Percentiles rank a stretch among this genome's conserved stretches.
phyloP scores from a whole-genome alignment of 2,797 vertebrate species.

The Tokudaia tokunoshimensis region DNA sequence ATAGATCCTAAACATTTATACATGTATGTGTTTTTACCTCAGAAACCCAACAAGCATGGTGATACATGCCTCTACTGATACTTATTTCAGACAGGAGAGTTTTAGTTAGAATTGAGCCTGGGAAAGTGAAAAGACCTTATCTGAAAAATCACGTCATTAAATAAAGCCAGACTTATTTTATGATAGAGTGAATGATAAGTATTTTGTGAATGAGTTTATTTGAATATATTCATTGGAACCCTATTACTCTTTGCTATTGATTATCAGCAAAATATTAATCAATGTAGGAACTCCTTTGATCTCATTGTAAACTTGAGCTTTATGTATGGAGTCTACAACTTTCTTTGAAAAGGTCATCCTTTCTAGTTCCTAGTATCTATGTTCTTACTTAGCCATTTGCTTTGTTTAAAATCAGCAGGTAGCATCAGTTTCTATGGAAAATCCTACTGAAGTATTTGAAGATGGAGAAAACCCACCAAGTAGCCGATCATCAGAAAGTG shows the following conservation, averaged over 20 bases:
- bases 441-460: constrained; percentile 92
- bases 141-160: background rate
- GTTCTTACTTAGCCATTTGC: constrained; percentile 3
- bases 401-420: constrained; percentile 83
- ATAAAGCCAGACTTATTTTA: background rate
- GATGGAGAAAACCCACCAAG: constrained; percentile 92
- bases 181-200: constrained; percentile 24
- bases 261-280: constrained; percentile 18
- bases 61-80: background rate
- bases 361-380: constrained; percentile 37
- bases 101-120: background rate
- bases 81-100: background rate
- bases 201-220: constrained; percentile 11
- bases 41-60: constrained; percentile 17
- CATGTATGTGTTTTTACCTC: background rate
- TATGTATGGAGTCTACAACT: constrained; percentile 22
- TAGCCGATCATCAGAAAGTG: constrained; percentile 93
- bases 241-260: constrained; percentile 2
- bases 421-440: constrained; percentile 88
- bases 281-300: background rate
- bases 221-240: constrained; percentile 42
- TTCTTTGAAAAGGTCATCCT: constrained; percentile 15
- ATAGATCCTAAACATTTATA: constrained; percentile 23
- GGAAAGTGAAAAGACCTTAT: background rate
- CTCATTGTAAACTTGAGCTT: constrained; percentile 6